These are phyloP conservation scores for Odontamblyopus rebecca DNA, from an alignment of 2,797 vertebrate species.

Conservation along the genomic window DNA sequence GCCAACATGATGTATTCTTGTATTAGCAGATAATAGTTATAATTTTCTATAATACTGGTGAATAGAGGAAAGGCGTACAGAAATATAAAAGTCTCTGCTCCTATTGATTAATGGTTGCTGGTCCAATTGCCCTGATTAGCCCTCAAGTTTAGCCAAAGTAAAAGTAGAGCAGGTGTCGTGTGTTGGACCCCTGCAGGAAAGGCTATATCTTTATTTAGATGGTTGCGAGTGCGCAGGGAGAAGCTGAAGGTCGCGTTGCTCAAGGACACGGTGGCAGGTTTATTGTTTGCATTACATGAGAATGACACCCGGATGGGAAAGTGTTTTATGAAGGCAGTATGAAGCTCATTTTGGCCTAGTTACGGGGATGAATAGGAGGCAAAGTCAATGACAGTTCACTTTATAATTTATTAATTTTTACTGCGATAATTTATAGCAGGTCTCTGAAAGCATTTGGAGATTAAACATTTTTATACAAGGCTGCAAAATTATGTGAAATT, in stretches of 20 bases:
- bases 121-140: constrained; percentile 22
- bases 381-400: not conserved
- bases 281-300: constrained; percentile 6
- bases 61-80: not conserved
- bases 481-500: not conserved
- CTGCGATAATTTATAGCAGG: not conserved
- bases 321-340: constrained; percentile 2
- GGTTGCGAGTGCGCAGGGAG: constrained; percentile 8
- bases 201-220: constrained; percentile 38
- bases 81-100: constrained; percentile 1
- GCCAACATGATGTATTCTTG: no score
- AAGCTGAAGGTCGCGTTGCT: constrained; percentile 14
- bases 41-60: not conserved
- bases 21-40: no score
- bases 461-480: not conserved
- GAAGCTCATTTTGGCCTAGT: constrained; percentile 1
- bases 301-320: constrained; percentile 12
- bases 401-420: not conserved
- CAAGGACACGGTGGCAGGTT: constrained; percentile 6
- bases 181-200: constrained; percentile 18
- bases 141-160: constrained; percentile 6
- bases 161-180: constrained; percentile 21
- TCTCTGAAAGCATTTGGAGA: not conserved
- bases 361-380: not conserved
- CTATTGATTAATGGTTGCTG: constrained; percentile 21